phyloP scores from a whole-genome alignment of 2,113 vertebrate species.

The Circaetus gallicus region DNA sequence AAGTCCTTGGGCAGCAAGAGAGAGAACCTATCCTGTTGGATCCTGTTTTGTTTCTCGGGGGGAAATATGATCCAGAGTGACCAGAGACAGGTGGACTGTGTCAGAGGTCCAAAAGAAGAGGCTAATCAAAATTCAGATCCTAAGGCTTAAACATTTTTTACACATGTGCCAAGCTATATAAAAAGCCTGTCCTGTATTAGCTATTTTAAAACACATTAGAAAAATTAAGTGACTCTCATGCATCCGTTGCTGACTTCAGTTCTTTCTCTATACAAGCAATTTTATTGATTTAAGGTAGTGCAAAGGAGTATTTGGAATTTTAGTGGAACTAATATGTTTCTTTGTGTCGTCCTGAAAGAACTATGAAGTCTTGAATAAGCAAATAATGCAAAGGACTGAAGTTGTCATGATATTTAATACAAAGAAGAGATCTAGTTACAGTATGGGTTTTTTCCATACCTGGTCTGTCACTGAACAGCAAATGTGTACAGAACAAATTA shows the following conservation, averaged over 20 bases:
- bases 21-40: background rate
- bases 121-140: background rate
- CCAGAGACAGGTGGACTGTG: background rate
- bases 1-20: background rate
- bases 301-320: background rate
- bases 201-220: constrained; percentile 20
- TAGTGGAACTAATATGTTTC: background rate
- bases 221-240: background rate
- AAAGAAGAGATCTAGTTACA: background rate
- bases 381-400: background rate
- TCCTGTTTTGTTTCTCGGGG: background rate
- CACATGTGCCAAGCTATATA: background rate
- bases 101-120: background rate
- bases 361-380: background rate
- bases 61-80: background rate
- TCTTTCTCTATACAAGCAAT: background rate
- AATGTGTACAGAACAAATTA: background rate
- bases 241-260: background rate
- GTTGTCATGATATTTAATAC: background rate
- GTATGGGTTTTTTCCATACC: background rate
- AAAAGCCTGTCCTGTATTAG: constrained; percentile 2
- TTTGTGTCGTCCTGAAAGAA: background rate
- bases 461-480: background rate
- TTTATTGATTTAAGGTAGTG: background rate
- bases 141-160: background rate